A percentile compares a stretch with the other conserved stretches of the same genome.
These are phyloP conservation scores for Aphaenogaster floridana DNA, from an alignment of 1,140 invertebrate species.

Conservation along the genomic window DNA sequence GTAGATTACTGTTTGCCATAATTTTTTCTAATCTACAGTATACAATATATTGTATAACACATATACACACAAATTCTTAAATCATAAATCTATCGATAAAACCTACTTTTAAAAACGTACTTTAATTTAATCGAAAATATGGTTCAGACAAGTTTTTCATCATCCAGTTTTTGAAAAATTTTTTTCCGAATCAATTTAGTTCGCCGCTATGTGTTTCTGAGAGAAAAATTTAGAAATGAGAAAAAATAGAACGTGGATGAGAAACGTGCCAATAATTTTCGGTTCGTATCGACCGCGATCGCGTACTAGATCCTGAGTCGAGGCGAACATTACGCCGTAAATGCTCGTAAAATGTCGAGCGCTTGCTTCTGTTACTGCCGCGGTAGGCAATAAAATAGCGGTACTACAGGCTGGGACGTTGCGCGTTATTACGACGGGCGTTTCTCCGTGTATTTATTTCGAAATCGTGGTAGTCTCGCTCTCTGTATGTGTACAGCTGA, in stretches of 20 bases:
- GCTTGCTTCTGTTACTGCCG: conserved; percentile 63
- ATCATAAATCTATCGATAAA: conserved; percentile 10
- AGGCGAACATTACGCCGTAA: conserved; percentile 38
- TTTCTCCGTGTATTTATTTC: conserved; percentile 55
- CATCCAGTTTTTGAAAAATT: neutral
- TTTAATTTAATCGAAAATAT: neutral
- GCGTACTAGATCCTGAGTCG: conserved; percentile 19
- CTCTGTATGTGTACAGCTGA: neutral
- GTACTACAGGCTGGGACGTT: conserved; percentile 51
- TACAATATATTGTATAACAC: neutral
- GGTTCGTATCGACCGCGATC: conserved; percentile 29
- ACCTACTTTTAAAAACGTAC: neutral
- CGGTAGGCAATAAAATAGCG: conserved; percentile 54
- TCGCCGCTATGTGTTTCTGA: neutral
- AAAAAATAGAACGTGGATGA: neutral
- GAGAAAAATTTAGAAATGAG: neutral
- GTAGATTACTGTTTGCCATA: neutral
- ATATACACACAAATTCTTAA: neutral
- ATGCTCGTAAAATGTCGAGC: conserved; percentile 62
- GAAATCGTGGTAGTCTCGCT: neutral
- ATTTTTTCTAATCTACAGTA: neutral
- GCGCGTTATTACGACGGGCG: conserved; percentile 58
- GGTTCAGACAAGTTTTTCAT: neutral
- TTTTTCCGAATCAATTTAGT: neutral
- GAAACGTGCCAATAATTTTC: conserved; percentile 68